Evolutionary conservation across 1,140 invertebrate species (phyloP), one percentile per base, ranked within the genome.

Genomic region (Eriocheir sinensis): DNA sequence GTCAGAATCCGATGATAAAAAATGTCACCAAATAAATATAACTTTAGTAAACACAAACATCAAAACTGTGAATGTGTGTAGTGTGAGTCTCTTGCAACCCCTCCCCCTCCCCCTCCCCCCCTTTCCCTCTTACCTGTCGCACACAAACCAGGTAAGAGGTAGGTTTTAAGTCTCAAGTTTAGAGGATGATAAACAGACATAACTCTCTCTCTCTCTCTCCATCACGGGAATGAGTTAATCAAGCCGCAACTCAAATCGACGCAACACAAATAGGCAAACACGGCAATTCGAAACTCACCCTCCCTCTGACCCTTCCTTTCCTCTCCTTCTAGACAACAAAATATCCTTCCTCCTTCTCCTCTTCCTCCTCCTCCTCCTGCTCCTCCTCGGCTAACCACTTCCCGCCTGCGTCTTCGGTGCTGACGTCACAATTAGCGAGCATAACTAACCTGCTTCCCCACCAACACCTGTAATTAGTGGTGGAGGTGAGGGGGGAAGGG

Each of bases 351-450:
- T n/a, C 60, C 60, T 72, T n/a, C 60, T 72, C 60, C 60, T 72
- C 60, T n/a, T 21, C 21, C 60, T 72, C 60, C 21, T 21, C 21
- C 60, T 72, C 60, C 21, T 21, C 21, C 60, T 72, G 21, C 21
- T 72, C 60, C 60, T 72, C 60, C 60, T 72, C 60, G 21, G 27
- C 12, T 72, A 72, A 72, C 60, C 60, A 72, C 60, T 72, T 72
- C 60, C 60, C 60, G 60, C 60, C 27, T 1, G 60, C 21, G 21
- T 72, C 60, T n/a, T 72, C 27, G 60, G 60, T 72, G 60, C 60
- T 72, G 60, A 72, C 60, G 60, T 72, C 60, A 72, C 60, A 72
- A 72, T 72, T 72, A 72, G 60, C 60, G 60, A 72, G 60, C 60
- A 72, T 72, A 72, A 72, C 60, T 72, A 72, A 72, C 60, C 6